These are phyloP conservation scores for Xenopus petersii DNA, from an alignment of 2,797 vertebrate genomes.

Conservation along the genomic window DNA sequence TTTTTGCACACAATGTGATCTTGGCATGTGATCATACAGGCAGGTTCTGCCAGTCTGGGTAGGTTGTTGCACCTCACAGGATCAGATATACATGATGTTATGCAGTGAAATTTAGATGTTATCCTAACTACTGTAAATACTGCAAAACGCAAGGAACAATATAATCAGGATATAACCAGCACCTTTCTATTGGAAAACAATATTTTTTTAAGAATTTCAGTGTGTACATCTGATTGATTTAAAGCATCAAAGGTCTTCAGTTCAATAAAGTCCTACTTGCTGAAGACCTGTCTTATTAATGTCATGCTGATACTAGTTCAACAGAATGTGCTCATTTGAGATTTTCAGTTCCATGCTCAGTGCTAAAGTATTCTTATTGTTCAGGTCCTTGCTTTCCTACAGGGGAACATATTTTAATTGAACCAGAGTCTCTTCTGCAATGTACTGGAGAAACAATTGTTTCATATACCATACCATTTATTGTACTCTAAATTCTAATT, in stretches of 20 bases:
- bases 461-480: too few relatives aligned
- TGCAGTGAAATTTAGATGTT: conserved; percentile 5
- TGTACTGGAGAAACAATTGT: too few relatives aligned
- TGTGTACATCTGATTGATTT: too few relatives aligned
- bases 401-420: too few relatives aligned
- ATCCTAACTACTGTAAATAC: not conserved
- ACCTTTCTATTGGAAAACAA: too few relatives aligned
- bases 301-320: not conserved
- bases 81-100: not conserved
- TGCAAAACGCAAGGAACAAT: too few relatives aligned
- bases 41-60: not conserved
- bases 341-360: not conserved
- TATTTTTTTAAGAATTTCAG: too few relatives aligned
- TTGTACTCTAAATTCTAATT: too few relatives aligned
- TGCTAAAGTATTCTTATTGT: not conserved
- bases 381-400: too few relatives aligned
- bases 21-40: not conserved
- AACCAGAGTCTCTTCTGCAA: too few relatives aligned
- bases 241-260: not conserved
- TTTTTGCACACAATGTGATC: too few relatives aligned
- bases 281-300: not conserved
- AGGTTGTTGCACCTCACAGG: not conserved
- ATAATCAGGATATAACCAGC: too few relatives aligned
- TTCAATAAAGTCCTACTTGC: not conserved
- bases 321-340: not conserved